Evolutionary conservation across 2,888 invertebrate species (phyloP).

Genomic region (Stegophylla sp.): DNA sequence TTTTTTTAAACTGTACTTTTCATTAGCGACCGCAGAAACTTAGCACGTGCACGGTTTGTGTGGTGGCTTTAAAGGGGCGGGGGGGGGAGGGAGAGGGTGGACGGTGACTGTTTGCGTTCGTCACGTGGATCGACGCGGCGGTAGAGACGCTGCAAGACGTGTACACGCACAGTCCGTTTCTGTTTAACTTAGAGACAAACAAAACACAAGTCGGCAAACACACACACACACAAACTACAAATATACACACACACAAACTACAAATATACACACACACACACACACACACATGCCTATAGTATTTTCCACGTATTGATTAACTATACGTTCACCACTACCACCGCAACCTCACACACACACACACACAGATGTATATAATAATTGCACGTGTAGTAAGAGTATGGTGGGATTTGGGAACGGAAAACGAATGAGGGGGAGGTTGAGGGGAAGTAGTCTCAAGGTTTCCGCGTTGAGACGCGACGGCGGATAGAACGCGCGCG

Average conservation of each 20-base stretch:
- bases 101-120: too few relatives aligned
- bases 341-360: neutral
- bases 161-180: too few relatives aligned
- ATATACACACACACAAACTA: neutral
- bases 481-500: constrained; percentile 13
- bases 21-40: too few relatives aligned
- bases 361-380: neutral
- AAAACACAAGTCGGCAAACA: too few relatives aligned
- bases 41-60: too few relatives aligned
- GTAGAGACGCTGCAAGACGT: too few relatives aligned
- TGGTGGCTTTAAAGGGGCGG: too few relatives aligned
- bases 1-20: too few relatives aligned
- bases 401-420: neutral
- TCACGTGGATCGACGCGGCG: too few relatives aligned
- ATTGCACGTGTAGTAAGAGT: neutral
- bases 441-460: constrained; percentile 26
- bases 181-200: too few relatives aligned
- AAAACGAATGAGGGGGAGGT: neutral
- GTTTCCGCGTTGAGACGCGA: constrained; percentile 18
- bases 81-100: too few relatives aligned
- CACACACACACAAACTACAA: too few relatives aligned
- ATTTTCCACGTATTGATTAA: constrained; percentile 46
- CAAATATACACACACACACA: neutral
- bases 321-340: constrained; percentile 4
- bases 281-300: neutral